These are phyloP conservation scores for Alsophila aescularia DNA, from an alignment of 2,888 invertebrate genomes.

Conservation along the genomic window DNA sequence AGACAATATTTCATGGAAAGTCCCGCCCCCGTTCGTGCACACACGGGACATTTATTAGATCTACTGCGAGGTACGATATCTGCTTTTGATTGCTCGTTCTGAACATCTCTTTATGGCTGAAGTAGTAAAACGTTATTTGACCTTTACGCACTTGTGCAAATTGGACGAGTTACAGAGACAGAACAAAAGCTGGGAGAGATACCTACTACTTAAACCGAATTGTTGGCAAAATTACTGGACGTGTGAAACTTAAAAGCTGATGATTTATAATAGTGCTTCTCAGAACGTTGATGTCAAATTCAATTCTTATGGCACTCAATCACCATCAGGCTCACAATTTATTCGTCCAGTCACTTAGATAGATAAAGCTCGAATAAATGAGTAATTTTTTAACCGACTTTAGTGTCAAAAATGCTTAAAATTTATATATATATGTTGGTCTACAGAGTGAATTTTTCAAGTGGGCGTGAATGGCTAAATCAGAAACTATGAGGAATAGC, in stretches of 20 bases:
- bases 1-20: constrained; percentile 55
- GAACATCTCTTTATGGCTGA: constrained; percentile 27
- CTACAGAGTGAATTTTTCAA: too few species aligned
- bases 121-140: constrained; percentile 32
- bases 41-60: constrained; percentile 59
- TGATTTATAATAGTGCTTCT: too few species aligned
- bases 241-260: not conserved
- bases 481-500: too few species aligned
- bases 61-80: constrained; percentile 51
- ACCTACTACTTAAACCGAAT: not conserved
- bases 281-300: too few species aligned
- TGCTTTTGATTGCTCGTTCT: constrained; percentile 56
- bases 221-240: not conserved
- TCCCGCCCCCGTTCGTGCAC: constrained; percentile 59
- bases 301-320: too few species aligned
- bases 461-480: too few species aligned
- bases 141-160: constrained; percentile 18
- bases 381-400: too few species aligned
- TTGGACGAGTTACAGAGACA: constrained; percentile 3
- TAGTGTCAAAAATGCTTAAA: too few species aligned
- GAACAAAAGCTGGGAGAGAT: not conserved
- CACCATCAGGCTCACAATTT: too few species aligned
- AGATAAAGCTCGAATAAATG: too few species aligned
- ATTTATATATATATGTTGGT: too few species aligned
- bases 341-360: too few species aligned